Base-by-base conservation (phyloP, 2,888 invertebrate species). In the Abrostola triplasia region DNA sequence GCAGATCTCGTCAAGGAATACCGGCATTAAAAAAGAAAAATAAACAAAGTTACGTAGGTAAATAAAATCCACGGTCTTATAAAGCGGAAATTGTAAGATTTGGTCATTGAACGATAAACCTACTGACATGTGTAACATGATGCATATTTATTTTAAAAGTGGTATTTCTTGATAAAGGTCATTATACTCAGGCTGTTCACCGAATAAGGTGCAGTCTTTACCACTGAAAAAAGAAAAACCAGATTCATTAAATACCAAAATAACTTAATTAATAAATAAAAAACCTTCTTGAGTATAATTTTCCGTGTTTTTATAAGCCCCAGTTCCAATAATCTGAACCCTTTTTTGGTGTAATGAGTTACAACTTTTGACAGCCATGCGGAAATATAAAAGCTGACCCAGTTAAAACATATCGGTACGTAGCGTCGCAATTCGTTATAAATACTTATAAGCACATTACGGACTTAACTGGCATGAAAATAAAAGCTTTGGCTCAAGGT, bases 271-370 rank as follows among this genome's bases (percentile, higher is more conserved):
- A 13, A 2, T 42, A 12, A 47, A 8, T 4, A 47, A 12, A 47
- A 13, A 0, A 9, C 8, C 13, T 5, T 24, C 8, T 24, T 24
- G 8, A 44, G 12, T 44, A 24, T 50, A 24, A 13, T 37, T n/a
- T n/a, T 49, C 40, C 49, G 1, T 47, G 64, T 72, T 37, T 73
- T 73, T 64, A 44, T 48, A 48, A 73, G 64, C 57, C 60, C 59
- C 57, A 68, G 50, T 68, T 59, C 59, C 57, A 68, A 47, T 68
- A 57, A 57, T 10, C 51, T 58, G 41, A 36, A 10, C 47, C 51
- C 63, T 70, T 73, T 68, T 73, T 64, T 64, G 57, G 57, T 35
- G 38, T 38, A 60, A 64, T 60, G 24, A 58, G 64, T 72, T 69
- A 64, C 64, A 73, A 72, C 57, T 35, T 37, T 37, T 36, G 58